Percentiles rank a stretch among this genome's conserved stretches.
phyloP scores from a whole-genome alignment of 1,140 invertebrate species.

The Melitaea cinxia region DNA sequence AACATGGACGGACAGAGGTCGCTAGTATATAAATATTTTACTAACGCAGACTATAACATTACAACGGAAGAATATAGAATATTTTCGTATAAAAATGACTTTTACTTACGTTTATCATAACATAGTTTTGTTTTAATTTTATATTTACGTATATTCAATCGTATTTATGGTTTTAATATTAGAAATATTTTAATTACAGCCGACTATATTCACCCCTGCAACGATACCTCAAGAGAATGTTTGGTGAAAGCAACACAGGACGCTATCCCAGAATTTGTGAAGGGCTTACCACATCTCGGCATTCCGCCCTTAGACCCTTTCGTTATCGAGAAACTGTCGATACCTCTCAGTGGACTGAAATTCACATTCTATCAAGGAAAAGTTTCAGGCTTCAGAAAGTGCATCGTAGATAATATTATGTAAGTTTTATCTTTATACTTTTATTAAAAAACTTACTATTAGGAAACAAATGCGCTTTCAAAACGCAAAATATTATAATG shows the following conservation, averaged over 20 bases:
- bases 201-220: constrained; percentile 69
- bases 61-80: too few species aligned
- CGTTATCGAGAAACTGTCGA: constrained; percentile 61
- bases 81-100: too few species aligned
- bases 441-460: too few species aligned
- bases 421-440: constrained; percentile 47
- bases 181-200: constrained; percentile 46
- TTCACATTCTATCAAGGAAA: constrained; percentile 69
- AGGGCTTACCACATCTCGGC: constrained; percentile 58
- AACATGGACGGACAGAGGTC: too few species aligned
- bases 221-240: constrained; percentile 55
- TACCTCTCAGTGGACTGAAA: constrained; percentile 60
- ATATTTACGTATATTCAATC: not conserved
- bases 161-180: not conserved
- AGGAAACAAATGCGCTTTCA: too few species aligned
- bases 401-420: constrained; percentile 68
- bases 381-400: constrained; percentile 65
- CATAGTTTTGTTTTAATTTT: not conserved
- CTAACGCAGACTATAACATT: too few species aligned
- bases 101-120: too few species aligned
- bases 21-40: too few species aligned
- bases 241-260: constrained; percentile 62
- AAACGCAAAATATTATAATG: too few species aligned
- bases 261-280: constrained; percentile 68
- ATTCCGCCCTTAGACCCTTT: constrained; percentile 64